phyloP scores from a whole-genome alignment of 1,140 invertebrate species.

The Lepidurus couesii region DNA sequence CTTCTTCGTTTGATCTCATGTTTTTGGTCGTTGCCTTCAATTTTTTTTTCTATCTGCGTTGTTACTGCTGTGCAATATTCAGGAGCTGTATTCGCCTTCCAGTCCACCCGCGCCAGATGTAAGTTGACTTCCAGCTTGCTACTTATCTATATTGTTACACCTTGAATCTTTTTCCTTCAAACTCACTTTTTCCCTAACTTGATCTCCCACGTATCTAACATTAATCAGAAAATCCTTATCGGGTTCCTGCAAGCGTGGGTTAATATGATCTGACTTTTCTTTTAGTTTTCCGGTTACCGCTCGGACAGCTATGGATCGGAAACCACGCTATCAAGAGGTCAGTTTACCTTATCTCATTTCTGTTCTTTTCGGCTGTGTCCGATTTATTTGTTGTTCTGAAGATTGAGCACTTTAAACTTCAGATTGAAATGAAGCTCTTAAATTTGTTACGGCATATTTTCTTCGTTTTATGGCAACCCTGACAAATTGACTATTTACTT shows the following conservation, averaged over 20 bases:
- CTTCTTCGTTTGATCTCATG: slow-evolving; percentile 24
- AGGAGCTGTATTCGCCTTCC: slow-evolving; percentile 46
- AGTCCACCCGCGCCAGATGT: slow-evolving; percentile 44
- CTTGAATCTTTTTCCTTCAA: slow-evolving; percentile 41
- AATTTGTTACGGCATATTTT: too few relatives aligned
- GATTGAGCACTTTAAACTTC: too few relatives aligned
- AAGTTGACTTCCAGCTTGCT: slow-evolving; percentile 19
- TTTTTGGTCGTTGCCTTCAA: slow-evolving; percentile 24
- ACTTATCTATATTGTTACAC: slow-evolving; percentile 6
- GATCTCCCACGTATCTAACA: background rate
- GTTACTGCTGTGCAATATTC: slow-evolving; percentile 33
- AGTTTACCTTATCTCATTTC: slow-evolving; percentile 37
- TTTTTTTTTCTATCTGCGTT: slow-evolving; percentile 29
- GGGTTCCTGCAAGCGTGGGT: background rate
- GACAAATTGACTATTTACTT: too few relatives aligned
- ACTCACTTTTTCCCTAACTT: slow-evolving; percentile 26
- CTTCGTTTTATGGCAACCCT: too few relatives aligned
- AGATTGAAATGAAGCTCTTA: too few relatives aligned
- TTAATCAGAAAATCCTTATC: background rate
- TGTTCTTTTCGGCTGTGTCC: slow-evolving; percentile 13
- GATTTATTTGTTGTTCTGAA: background rate
- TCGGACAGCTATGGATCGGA: slow-evolving; percentile 36
- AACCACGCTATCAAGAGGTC: slow-evolving; percentile 39
- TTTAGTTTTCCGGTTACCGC: slow-evolving; percentile 35
- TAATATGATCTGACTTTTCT: slow-evolving; percentile 27